These are phyloP conservation scores for Hypsopygia costalis DNA, from an alignment of 2,888 invertebrate species.

Conservation along the genomic window DNA sequence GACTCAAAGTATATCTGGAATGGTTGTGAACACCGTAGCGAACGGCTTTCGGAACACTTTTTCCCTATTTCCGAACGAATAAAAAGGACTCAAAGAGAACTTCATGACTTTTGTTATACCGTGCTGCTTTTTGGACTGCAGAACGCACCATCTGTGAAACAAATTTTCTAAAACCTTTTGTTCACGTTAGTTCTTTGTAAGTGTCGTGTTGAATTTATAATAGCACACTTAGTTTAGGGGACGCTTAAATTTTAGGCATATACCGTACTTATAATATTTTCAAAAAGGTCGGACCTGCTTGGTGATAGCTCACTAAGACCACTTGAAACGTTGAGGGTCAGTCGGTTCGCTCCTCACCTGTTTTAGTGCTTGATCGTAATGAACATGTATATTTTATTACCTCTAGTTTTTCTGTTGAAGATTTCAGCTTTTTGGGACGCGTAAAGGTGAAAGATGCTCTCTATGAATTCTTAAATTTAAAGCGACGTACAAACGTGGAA, in stretches of 20 bases:
- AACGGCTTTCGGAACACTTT: slow-evolving; percentile 71
- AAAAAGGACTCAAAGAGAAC: slow-evolving; percentile 67
- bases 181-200: slow-evolving; percentile 24
- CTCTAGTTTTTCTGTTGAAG: neutral
- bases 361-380: neutral
- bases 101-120: slow-evolving; percentile 72
- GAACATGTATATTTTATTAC: neutral
- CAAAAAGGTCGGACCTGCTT: slow-evolving; percentile 2
- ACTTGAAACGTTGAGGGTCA: neutral
- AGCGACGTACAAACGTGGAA: no score
- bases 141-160: slow-evolving; percentile 26
- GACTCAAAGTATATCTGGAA: slow-evolving; percentile 63
- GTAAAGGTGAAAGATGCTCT: neutral
- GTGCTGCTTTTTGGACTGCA: slow-evolving; percentile 37
- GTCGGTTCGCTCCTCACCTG: neutral
- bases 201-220: slow-evolving; percentile 23
- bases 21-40: slow-evolving; percentile 54
- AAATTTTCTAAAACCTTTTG: slow-evolving; percentile 40
- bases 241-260: slow-evolving; percentile 12
- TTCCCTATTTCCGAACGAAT: slow-evolving; percentile 70
- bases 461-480: no score
- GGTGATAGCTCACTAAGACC: neutral
- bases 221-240: slow-evolving; percentile 19
- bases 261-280: slow-evolving; percentile 12
- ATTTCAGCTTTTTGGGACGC: neutral